Conservation (phyloP, 2,888 invertebrate genomes). For the Brachylomia viminalis region DNA sequence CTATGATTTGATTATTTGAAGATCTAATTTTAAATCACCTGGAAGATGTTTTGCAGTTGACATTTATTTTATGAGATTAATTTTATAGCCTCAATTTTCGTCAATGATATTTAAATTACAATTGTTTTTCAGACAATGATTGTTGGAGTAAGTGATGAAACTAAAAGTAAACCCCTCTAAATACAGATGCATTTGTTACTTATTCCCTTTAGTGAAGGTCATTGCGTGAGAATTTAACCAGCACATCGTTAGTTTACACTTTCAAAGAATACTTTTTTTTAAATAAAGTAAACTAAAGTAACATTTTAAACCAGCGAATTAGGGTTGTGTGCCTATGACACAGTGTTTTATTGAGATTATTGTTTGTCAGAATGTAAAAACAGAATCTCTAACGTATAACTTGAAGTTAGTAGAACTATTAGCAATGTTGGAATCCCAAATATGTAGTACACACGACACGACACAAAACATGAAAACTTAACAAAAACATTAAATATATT, state of each 20-base stretch:
- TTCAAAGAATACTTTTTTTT: background rate
- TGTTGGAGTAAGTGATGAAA: background rate
- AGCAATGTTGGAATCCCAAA: background rate
- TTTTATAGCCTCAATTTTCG: background rate
- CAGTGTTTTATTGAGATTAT: background rate
- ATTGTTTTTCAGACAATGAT: background rate
- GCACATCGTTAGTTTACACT: background rate
- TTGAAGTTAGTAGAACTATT: background rate
- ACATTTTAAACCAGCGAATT: background rate
- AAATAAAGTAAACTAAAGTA: background rate
- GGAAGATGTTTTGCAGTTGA: background rate
- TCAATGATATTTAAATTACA: background rate
- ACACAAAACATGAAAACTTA: background rate
- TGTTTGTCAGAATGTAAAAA: background rate
- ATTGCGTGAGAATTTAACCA: background rate
- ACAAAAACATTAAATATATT: constrained; percentile 4
- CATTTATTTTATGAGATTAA: no score
- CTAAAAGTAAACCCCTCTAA: no score
- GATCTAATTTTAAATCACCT: background rate
- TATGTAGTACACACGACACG: background rate
- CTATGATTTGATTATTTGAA: no score
- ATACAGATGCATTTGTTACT: background rate
- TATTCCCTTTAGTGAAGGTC: background rate
- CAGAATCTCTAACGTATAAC: background rate
- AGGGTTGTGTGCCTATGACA: no score